phyloP scores from a whole-genome alignment of 2,888 invertebrate species.

The Ischnus inquisitorius region DNA sequence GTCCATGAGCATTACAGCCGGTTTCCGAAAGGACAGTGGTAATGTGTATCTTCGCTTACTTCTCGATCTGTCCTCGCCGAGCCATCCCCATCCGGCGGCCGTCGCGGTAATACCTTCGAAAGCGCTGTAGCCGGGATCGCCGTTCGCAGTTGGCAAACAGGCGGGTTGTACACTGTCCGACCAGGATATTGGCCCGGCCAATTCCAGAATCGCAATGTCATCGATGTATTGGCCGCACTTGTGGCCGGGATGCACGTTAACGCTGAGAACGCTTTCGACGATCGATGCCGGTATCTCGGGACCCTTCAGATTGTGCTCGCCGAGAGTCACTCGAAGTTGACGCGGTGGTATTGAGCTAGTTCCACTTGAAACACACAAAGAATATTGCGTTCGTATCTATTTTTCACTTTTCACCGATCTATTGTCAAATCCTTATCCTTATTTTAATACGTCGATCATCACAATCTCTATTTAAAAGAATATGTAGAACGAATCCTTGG shows the following conservation, averaged over 20 bases:
- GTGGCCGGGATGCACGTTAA: constrained; percentile 92
- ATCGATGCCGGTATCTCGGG: constrained; percentile 86
- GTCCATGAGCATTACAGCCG: neutral
- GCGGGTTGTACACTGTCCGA: constrained; percentile 91
- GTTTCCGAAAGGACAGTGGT: neutral
- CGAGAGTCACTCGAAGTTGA: constrained; percentile 90
- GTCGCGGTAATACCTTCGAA: constrained; percentile 88
- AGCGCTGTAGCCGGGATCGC: constrained; percentile 85
- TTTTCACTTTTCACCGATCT: neutral
- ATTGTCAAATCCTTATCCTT: neutral
- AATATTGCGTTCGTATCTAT: neutral
- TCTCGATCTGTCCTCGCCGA: constrained; percentile 90
- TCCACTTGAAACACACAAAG: constrained; percentile 86
- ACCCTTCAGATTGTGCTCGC: constrained; percentile 90
- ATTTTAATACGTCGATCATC: no score
- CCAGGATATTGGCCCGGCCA: constrained; percentile 89
- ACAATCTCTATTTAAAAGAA: no score
- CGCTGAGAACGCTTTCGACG: constrained; percentile 86
- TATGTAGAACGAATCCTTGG: no score
- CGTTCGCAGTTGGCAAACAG: constrained; percentile 89
- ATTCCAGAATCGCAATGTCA: constrained; percentile 92
- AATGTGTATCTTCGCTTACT: constrained; percentile 85
- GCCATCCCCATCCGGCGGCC: constrained; percentile 96
- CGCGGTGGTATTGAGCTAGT: constrained; percentile 89
- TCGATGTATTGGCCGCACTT: constrained; percentile 88